A percentile compares a stretch with the other conserved stretches of the same genome.
Evolutionary conservation across 2,113 vertebrate genomes (phyloP).

Genomic region (Seriola dumerili): DNA sequence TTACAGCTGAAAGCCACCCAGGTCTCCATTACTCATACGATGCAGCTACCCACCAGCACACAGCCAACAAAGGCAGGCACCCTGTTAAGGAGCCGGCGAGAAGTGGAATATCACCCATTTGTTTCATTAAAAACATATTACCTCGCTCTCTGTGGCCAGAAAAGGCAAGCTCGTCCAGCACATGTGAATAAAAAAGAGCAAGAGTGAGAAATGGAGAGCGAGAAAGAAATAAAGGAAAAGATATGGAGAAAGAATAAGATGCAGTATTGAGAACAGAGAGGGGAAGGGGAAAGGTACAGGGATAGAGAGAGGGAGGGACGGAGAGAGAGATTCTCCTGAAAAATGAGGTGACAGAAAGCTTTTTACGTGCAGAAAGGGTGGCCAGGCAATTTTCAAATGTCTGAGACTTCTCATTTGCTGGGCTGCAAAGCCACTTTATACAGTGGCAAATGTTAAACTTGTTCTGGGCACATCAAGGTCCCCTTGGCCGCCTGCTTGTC

Average conservation of each 20-base stretch:
- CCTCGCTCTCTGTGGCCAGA: slow-evolving; percentile 31
- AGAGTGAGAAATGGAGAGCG: neutral
- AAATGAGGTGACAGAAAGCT: slow-evolving; percentile 79
- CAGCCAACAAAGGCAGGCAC: slow-evolving; percentile 20
- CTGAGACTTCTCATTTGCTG: slow-evolving; percentile 75
- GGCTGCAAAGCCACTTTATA: slow-evolving; percentile 70
- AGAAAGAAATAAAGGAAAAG: neutral
- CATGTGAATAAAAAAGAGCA: slow-evolving; percentile 33
- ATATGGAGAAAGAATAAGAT: neutral
- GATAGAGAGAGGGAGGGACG: slow-evolving; percentile 11
- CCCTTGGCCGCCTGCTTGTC: slow-evolving; percentile 60
- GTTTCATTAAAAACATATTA: slow-evolving; percentile 63
- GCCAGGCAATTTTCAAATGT: slow-evolving; percentile 76
- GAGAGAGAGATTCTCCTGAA: slow-evolving; percentile 58
- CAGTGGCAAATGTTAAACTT: slow-evolving; percentile 75
- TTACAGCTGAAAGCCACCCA: slow-evolving; percentile 72
- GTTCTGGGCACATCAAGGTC: slow-evolving; percentile 77
- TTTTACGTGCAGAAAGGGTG: slow-evolving; percentile 63
- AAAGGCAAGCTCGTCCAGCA: slow-evolving; percentile 38
- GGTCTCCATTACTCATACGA: slow-evolving; percentile 56
- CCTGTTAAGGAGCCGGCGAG: slow-evolving; percentile 32
- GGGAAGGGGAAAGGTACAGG: slow-evolving; percentile 4
- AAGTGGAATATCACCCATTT: slow-evolving; percentile 45
- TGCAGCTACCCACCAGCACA: slow-evolving; percentile 12
- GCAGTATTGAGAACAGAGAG: neutral